Evolutionary conservation across 2,888 invertebrate genomes (phyloP), one percentile per base, ranked within the genome.

Genomic region (Arctia plantaginis): DNA sequence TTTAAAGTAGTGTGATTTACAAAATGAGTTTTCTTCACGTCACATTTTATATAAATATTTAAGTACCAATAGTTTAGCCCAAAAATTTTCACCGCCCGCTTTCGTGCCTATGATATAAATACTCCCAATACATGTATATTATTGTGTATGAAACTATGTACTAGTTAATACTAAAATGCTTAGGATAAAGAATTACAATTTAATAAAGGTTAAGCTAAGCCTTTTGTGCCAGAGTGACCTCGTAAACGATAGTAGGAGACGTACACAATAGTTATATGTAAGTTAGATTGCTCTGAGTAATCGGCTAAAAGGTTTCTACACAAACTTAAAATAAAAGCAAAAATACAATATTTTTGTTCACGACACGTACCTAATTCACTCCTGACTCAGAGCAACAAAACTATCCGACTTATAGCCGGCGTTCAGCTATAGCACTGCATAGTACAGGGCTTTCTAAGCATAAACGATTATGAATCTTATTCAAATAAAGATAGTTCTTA

Each of bases 231-330:
- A 72, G 44, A 77, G 77, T 84, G 78, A 85, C 83, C 80, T 86
- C 82, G 79, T 85, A 80, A 82, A 87, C 86, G 82, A 85, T 80
- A 88, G 84, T 82, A 81, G 82, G 77, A 85, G 87, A 92, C 92
- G 87, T 86, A 88, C 89, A 92, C 91, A 90, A 84, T 86, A n/a
- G n/a, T n/a, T n/a, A 87, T 87, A 86, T 83, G 84, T 86, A 85
- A 78, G 79, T 84, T 86, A 82, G 81, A 81, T 72, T 87, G 78
- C 82, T 80, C 80, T 77, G 83, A 75, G 78, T 85, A 81, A 71
- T 80, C 71, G 80, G 76, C 10, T 62, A 15, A 44, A 44, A 44
- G 35, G 7, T 23, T 44, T 55, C n/a, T 69, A 35, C 51, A 69
- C 18, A 62, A 62, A 30, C 18, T 62, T 30, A 8, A 6, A 30